Evolutionary conservation across 2,797 vertebrate genomes (phyloP), one percentile per base, ranked within the genome.

Genomic region (Poeciliopsis turneri): DNA sequence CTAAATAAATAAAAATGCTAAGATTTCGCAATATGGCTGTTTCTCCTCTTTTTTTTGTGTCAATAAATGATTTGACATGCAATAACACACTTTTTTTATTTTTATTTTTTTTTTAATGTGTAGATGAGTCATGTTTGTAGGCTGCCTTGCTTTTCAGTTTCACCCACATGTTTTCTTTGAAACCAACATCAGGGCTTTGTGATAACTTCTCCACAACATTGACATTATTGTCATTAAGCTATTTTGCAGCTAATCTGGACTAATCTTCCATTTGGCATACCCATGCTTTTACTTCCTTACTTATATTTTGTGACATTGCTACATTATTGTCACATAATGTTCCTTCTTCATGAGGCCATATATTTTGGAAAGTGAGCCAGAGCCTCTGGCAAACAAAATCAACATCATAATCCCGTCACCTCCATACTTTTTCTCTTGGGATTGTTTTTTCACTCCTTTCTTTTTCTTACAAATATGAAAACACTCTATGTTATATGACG

Each of bases 1-100:
- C 0, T 78, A 88, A 84, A 83, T 20, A 77, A 92, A 86, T 89
- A 94, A 95, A 95, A 95, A 94, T 81, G 93, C 92, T 91, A 94
- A 94, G 90, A 92, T 95, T 96, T 95, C 80, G 89, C 93, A 94
- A 89, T 82, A 91, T 43, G 61, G 59, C 78, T 82, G 86, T 86
- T 72, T 91, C 74, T 86, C 43, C 83, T 90, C 75, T 87, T 74
- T 73, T 92, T 80, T 85, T 79, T 93, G 84, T 90, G 83, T 90
- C 79, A 68, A 85, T 86, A 76, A 66, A 33, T 45, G 66, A 11
- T 46, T 23, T 28, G 10, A 41, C 47, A 25, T 73, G 66, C 80
- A 30, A 73, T 41, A 13, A 20, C 33, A 61, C 49, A 47, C 25
- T 30, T 12, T 82, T 85, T 66, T 77, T n/a, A n/a, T n/a, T n/a